Evolutionary conservation across 2,113 vertebrate species (phyloP).

Genomic region (Peromyscus polionotus): DNA sequence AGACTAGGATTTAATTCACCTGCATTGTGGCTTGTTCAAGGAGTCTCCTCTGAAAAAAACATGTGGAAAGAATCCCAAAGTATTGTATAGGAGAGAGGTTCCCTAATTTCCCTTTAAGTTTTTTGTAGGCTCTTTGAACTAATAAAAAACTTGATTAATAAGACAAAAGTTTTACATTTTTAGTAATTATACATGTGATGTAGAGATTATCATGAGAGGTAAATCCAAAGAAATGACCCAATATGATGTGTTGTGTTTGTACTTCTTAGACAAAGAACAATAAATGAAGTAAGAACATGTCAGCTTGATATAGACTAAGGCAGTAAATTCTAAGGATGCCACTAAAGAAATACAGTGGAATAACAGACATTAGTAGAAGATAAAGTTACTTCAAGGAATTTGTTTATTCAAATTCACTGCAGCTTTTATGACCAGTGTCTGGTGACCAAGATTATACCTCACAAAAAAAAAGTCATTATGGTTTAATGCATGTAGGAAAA

Average conservation of each 20-base stretch:
- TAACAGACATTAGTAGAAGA: neutral
- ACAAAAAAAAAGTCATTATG: neutral
- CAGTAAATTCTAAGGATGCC: neutral
- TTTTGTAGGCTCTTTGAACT: neutral
- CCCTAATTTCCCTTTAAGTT: neutral
- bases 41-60: neutral
- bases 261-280: neutral
- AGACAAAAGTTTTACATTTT: neutral
- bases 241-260: neutral
- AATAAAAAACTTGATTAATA: neutral
- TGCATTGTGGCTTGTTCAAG: neutral
- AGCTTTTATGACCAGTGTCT: neutral
- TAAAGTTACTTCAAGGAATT: neutral
- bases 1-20: slow-evolving; percentile 1
- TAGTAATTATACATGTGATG: neutral
- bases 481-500: neutral
- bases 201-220: neutral
- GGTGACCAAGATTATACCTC: neutral
- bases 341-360: neutral
- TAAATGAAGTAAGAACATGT: neutral
- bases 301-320: neutral
- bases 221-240: neutral
- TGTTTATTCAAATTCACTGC: neutral
- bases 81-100: neutral
- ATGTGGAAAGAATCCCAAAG: neutral